Evolutionary conservation across 2,797 vertebrate species (phyloP), one percentile per base, ranked within the genome.

Genomic region (Manis pentadactyla): DNA sequence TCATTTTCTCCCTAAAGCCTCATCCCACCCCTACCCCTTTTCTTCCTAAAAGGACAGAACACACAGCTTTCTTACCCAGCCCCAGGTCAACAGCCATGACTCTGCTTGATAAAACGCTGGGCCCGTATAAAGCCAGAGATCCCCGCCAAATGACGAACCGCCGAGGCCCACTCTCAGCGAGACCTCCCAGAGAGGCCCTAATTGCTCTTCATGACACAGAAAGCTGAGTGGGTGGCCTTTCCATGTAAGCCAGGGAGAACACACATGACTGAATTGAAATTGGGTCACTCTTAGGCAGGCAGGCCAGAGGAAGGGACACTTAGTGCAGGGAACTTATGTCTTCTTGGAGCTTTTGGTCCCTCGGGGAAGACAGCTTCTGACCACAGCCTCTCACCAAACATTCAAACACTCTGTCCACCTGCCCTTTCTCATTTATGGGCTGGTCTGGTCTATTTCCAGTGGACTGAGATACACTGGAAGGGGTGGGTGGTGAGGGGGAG

Each of bases 191-290:
- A 49, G 79, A 94, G 71, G 59, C 95, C 96, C 94, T 90, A 97
- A 98, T 97, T 98, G 97, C 95, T 90, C 79, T 97, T 97, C 96
- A 93, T 90, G 96, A 88, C 95, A 95, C 93, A 97, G 97, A 83
- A 83, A 96, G 82, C 85, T 61, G 83, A 97, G 96, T 97, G 79
- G 85, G 87, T 88, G 92, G 98, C 97, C 97, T 98, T 94, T 90
- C 71, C 5, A 15, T 55, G 74, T 29, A 71, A 94, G 84, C 90
- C 66, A 78, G 19, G 53, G 57, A 90, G 66, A 90, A 92, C 55
- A 75, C 88, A 68, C 55, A 75, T 1, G 37, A 77, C 85, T 53
- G 73, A 91, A 94, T 51, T 5, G 68, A 96, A 98, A 97, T 90
- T 66, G 94, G 82, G 77, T 69, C 92, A 68, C 46, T 95, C n/a